phyloP scores from a whole-genome alignment of 2,888 invertebrate genomes.

The Chymomyza fuscimana region DNA sequence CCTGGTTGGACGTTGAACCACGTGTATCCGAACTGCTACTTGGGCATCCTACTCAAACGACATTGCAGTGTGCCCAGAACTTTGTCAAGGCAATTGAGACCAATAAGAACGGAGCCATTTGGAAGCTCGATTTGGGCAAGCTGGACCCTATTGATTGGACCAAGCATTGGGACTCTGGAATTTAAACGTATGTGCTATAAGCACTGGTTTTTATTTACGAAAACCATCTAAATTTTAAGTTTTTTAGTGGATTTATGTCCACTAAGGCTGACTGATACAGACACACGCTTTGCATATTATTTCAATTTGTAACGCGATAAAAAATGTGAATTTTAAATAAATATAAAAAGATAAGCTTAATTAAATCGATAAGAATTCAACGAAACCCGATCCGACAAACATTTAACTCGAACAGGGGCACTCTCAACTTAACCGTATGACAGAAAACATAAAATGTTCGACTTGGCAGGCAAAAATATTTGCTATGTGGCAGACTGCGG shows the following conservation, averaged over 20 bases:
- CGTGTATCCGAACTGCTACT: constrained; percentile 44
- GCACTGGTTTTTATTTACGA: background rate
- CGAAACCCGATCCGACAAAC: background rate
- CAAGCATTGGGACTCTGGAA: constrained; percentile 66
- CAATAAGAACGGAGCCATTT: constrained; percentile 75
- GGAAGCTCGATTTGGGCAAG: constrained; percentile 73
- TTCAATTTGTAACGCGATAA: background rate
- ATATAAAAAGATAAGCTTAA: constrained; percentile 2
- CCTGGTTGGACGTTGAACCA: constrained; percentile 63
- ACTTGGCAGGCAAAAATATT: constrained; percentile 67
- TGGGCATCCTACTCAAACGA: constrained; percentile 50
- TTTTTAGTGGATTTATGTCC: background rate
- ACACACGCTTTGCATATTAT: background rate
- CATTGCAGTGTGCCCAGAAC: constrained; percentile 66
- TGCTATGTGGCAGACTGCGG: constrained; percentile 74
- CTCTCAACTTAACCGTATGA: background rate
- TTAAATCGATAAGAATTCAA: background rate
- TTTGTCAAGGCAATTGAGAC: constrained; percentile 71
- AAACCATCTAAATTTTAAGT: background rate
- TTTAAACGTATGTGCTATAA: constrained; percentile 34
- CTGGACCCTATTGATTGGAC: constrained; percentile 57
- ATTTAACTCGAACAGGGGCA: background rate
- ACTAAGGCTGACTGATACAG: constrained; percentile 33
- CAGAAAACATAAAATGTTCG: constrained; percentile 46
- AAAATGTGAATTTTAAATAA: background rate